phyloP scores from a whole-genome alignment of 1,140 invertebrate species.

The Anoplolepis gracilipes region DNA sequence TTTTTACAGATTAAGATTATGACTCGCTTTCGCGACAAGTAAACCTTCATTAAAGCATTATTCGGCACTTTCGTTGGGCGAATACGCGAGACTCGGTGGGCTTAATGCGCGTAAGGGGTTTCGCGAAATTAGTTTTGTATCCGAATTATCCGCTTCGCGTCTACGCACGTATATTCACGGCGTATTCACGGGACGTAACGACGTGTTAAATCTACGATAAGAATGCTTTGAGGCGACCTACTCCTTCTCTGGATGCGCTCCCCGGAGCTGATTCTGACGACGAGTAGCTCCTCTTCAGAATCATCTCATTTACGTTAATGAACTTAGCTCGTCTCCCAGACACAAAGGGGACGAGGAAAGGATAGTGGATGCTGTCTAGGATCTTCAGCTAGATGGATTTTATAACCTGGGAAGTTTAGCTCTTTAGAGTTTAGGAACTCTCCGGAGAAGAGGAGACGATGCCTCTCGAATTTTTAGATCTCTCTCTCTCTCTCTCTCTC shows the following conservation, averaged over 20 bases:
- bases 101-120: slow-evolving; percentile 40
- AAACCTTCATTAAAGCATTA: background rate
- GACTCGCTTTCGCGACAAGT: slow-evolving; percentile 3
- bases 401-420: slow-evolving; percentile 39
- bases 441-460: background rate
- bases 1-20: background rate
- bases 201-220: slow-evolving; percentile 75
- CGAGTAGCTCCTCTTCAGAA: slow-evolving; percentile 68
- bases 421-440: slow-evolving; percentile 23
- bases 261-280: slow-evolving; percentile 51
- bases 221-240: slow-evolving; percentile 64
- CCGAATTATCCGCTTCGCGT: slow-evolving; percentile 53
- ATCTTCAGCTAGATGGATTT: slow-evolving; percentile 35
- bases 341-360: slow-evolving; percentile 50
- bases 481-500: too few species aligned
- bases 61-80: background rate
- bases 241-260: slow-evolving; percentile 31
- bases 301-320: slow-evolving; percentile 75
- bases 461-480: slow-evolving; percentile 10
- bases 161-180: slow-evolving; percentile 41
- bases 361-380: slow-evolving; percentile 35
- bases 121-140: slow-evolving; percentile 63
- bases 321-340: slow-evolving; percentile 65
- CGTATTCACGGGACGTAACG: slow-evolving; percentile 64
- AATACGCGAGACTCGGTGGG: background rate